Evolutionary conservation across 2,888 invertebrate species (phyloP).

Genomic region (Scrobipalpa costella): DNA sequence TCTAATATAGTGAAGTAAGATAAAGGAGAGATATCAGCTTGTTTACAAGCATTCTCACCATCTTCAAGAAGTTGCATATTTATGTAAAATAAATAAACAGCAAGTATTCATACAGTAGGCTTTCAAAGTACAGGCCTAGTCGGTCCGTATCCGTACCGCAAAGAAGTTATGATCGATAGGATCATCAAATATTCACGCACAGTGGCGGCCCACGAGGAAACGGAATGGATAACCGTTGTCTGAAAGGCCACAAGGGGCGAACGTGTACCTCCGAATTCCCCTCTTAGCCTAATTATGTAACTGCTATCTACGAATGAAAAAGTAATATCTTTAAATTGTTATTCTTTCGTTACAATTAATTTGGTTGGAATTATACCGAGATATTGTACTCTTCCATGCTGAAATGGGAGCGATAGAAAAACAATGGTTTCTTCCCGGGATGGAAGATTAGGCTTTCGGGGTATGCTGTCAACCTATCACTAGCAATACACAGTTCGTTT

Average conservation of each 20-base stretch:
- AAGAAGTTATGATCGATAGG: constrained; percentile 78
- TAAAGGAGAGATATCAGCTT: too few species aligned
- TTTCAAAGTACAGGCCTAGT: constrained; percentile 21
- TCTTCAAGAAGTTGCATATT: background rate
- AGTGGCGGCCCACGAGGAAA: constrained; percentile 64
- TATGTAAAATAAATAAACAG: constrained; percentile 5
- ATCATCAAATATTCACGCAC: constrained; percentile 75
- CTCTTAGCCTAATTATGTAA: constrained; percentile 58
- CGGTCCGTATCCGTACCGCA: constrained; percentile 43
- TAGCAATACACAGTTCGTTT: too few species aligned
- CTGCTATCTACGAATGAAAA: constrained; percentile 47
- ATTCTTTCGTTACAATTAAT: constrained; percentile 21
- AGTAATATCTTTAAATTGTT: constrained; percentile 33
- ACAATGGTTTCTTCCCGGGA: too few species aligned
- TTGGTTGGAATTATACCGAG: background rate
- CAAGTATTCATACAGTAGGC: background rate
- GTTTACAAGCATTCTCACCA: too few species aligned
- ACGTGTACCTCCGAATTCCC: constrained; percentile 50
- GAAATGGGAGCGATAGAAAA: too few species aligned
- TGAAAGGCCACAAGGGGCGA: constrained; percentile 69
- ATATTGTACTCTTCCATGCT: background rate
- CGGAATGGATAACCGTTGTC: constrained; percentile 70
- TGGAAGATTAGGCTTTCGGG: too few species aligned
- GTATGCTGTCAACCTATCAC: too few species aligned
- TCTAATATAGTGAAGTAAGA: too few species aligned